phyloP scores from a whole-genome alignment of 2,797 vertebrate genomes.

The Lepilemur septentrionalis region DNA sequence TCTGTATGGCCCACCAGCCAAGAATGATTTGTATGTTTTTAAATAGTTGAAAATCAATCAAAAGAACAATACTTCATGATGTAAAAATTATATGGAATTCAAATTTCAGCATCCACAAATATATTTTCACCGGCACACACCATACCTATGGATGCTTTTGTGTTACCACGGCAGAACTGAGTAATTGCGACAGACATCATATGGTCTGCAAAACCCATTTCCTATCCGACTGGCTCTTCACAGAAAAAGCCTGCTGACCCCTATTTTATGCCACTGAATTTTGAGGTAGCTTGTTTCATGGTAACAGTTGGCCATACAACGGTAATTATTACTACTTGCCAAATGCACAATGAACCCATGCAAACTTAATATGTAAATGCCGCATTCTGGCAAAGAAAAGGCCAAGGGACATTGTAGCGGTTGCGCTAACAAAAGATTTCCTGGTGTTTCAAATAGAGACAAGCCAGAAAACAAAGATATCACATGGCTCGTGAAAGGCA shows the following conservation, averaged over 20 bases:
- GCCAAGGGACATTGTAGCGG: accelerated
- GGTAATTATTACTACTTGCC: not conserved
- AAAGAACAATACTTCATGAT: not conserved
- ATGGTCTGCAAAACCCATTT: not conserved
- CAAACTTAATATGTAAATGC: not conserved
- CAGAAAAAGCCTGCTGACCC: not conserved
- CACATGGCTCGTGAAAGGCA: accelerated
- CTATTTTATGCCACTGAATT: not conserved
- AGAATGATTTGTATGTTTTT: not conserved
- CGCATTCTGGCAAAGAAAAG: not conserved
- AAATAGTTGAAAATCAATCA: not conserved
- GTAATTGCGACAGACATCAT: not conserved
- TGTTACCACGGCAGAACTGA: accelerated
- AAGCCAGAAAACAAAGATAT: not conserved
- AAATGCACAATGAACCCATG: not conserved
- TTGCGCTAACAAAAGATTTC: not conserved
- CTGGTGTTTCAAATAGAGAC: not conserved
- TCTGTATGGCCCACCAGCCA: not conserved
- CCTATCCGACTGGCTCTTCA: not conserved
- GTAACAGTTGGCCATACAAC: not conserved
- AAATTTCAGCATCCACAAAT: not conserved
- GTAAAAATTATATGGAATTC: not conserved
- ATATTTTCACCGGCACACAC: not conserved
- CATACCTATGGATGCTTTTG: not conserved
- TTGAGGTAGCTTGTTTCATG: not conserved